Conservation (phyloP, 2,113 vertebrate genomes). For the Lepidothrix coronata region DNA sequence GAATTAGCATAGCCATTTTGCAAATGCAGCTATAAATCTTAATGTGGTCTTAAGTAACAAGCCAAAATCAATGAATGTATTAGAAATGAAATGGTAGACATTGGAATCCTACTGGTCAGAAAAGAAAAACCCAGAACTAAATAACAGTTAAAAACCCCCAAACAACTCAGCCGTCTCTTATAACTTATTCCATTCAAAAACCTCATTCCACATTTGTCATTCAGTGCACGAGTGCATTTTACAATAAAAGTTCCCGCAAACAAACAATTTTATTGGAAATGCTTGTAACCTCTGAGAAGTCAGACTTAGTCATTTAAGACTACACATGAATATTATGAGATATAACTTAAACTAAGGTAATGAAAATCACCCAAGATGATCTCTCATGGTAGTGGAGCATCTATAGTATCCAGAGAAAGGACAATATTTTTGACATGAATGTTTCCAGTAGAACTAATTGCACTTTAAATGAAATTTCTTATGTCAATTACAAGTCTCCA, state of each 20-base stretch:
- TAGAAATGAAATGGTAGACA: not conserved
- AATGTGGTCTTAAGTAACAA: accelerated
- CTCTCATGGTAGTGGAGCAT: not conserved
- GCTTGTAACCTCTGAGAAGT: not conserved
- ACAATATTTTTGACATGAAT: not conserved
- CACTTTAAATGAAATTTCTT: not conserved
- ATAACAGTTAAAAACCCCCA: not conserved
- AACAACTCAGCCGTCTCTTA: not conserved
- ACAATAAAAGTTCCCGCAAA: not conserved
- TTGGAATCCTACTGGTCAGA: not conserved
- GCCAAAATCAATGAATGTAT: not conserved
- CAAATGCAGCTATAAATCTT: not conserved
- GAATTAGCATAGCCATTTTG: not conserved
- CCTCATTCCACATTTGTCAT: not conserved
- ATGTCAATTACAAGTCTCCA: not conserved
- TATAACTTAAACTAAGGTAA: not conserved
- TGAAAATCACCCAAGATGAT: not conserved
- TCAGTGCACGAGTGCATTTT: not conserved
- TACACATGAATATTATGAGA: not conserved
- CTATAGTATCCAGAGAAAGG: not conserved
- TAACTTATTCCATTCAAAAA: not conserved
- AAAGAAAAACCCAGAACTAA: not conserved
- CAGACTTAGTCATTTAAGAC: not conserved
- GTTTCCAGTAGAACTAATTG: not conserved
- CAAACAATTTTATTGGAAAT: not conserved